Evolutionary conservation across 1,140 invertebrate species (phyloP).

Genomic region (Lerema accius): DNA sequence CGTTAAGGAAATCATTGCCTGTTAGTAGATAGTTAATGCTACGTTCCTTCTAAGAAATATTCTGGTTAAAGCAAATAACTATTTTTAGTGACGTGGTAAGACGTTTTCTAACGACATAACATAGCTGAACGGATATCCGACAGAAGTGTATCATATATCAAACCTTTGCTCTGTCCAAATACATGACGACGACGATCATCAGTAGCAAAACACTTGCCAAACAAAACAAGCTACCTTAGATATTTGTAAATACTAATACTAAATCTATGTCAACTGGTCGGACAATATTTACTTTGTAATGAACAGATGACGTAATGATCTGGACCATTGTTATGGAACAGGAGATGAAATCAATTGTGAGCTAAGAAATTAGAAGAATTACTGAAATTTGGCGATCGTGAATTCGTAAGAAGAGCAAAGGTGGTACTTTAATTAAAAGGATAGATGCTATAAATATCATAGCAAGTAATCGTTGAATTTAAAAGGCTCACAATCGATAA

Average conservation of each 20-base stretch:
- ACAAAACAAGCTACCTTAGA: slow-evolving; percentile 5
- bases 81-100: not conserved
- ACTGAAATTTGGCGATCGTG: no score
- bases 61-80: not conserved
- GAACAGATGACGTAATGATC: not conserved
- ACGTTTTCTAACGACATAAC: not conserved
- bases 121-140: not conserved
- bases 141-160: slow-evolving; percentile 13
- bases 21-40: no score
- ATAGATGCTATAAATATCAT: no score
- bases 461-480: no score
- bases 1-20: no score
- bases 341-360: no score
- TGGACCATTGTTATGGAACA: not conserved
- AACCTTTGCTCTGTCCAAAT: not conserved
- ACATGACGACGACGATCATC: not conserved
- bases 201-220: slow-evolving; percentile 11
- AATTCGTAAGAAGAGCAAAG: no score
- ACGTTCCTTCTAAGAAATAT: slow-evolving; percentile 12
- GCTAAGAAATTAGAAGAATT: no score
- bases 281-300: slow-evolving; percentile 15
- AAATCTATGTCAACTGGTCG: not conserved
- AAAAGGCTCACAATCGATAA: no score
- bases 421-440: no score
- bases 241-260: slow-evolving; percentile 17